These are phyloP conservation scores for Barypeithes pellucidus DNA, from an alignment of 2,888 invertebrate genomes.

Conservation along the genomic window DNA sequence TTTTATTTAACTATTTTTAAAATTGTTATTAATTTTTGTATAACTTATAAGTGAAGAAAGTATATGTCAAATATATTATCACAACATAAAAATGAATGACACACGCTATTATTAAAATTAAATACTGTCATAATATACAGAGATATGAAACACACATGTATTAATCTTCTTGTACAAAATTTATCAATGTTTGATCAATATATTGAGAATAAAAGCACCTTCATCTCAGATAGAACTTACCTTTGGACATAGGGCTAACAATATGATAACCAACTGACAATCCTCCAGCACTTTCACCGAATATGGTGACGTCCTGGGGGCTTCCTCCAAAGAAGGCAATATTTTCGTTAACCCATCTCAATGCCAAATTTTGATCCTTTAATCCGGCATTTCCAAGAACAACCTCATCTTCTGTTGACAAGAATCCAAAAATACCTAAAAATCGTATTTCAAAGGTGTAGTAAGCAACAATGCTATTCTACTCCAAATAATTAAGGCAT, in stretches of 20 bases:
- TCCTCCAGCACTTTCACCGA: slow-evolving; percentile 57
- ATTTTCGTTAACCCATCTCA: slow-evolving; percentile 55
- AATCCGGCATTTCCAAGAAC: slow-evolving; percentile 55
- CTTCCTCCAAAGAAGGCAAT: slow-evolving; percentile 56
- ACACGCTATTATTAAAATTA: too few species aligned
- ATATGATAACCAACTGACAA: slow-evolving; percentile 55
- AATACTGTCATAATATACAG: too few species aligned
- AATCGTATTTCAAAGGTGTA: too few species aligned
- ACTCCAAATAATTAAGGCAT: too few species aligned
- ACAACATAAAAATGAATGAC: too few species aligned
- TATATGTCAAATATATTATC: too few species aligned
- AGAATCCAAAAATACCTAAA: slow-evolving; percentile 61
- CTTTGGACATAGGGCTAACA: slow-evolving; percentile 51
- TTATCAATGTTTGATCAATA: neutral
- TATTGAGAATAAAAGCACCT: too few species aligned
- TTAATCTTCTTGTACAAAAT: neutral
- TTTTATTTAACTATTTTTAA: too few species aligned
- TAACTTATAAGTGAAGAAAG: too few species aligned
- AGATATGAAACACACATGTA: too few species aligned
- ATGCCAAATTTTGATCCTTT: slow-evolving; percentile 55
- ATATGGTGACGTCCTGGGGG: slow-evolving; percentile 52
- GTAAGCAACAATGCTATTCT: too few species aligned
- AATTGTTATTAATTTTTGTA: too few species aligned
- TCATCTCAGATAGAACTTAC: slow-evolving; percentile 46
- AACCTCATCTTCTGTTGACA: slow-evolving; percentile 55